phyloP scores from a whole-genome alignment of 2,113 vertebrate species.

The Bucco capensis region DNA sequence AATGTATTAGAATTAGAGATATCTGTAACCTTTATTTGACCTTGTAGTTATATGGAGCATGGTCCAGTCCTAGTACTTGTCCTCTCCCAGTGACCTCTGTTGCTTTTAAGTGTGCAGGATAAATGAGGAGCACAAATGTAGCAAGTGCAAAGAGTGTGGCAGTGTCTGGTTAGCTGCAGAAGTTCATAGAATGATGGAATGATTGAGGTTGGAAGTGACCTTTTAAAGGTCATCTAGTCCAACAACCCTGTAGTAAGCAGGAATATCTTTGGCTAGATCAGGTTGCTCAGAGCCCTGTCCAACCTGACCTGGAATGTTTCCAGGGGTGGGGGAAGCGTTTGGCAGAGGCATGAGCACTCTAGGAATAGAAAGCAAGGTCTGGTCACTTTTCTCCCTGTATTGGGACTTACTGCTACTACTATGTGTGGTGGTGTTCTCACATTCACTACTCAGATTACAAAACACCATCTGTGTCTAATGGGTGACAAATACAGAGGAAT shows the following conservation, averaged over 20 bases:
- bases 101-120: neutral
- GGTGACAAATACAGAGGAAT: neutral
- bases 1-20: neutral
- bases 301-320: neutral
- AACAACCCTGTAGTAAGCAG: neutral
- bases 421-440: accelerated
- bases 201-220: neutral
- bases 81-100: neutral
- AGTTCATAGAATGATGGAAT: neutral
- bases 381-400: neutral
- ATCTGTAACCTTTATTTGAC: neutral
- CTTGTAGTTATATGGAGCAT: neutral
- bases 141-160: neutral
- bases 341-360: neutral
- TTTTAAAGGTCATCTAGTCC: neutral
- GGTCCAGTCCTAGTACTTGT: neutral
- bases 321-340: neutral
- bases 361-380: neutral
- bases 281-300: neutral
- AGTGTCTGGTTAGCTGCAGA: neutral
- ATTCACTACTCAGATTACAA: neutral
- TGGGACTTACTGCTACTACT: neutral
- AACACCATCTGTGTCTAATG: accelerated
- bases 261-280: neutral
- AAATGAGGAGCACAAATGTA: neutral